Evolutionary conservation across 2,797 vertebrate species (phyloP), one percentile per base, ranked within the genome.

Genomic region (Knipowitschia caucasica): DNA sequence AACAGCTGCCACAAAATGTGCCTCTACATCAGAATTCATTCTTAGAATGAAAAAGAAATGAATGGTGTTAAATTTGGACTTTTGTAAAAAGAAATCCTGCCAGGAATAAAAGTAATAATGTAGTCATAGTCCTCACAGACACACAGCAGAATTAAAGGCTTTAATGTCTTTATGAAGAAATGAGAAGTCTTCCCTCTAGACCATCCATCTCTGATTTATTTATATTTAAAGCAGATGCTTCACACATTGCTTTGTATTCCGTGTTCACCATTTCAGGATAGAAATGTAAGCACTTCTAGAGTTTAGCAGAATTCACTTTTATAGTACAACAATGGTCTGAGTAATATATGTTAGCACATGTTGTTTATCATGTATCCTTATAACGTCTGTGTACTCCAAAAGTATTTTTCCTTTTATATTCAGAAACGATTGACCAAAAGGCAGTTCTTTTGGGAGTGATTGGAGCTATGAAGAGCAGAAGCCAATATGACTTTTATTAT

Each of bases 21-120:
- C 92, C 88, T 93, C 94, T 91, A 91, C 92, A 94, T 91, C 70
- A 69, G 51, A 35, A 69, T 67, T 71, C 74, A 75, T 89, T 31
- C 84, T 88, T 83, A 84, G 77, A 89, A 87, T 89, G 69, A 77
- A 75, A 81, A 66, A 27, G 7, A 75, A 73, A 34, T 36, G 14
- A 83, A 92, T 92, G 92, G 93, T 96, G 95, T 95, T 92, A 95
- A 94, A 91, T 89, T 85, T 78, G 91, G 87, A 91, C 81, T 81
- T 84, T 91, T 78, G 87, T 91, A 85, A 90, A 80, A 62, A 67
- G 64, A 57, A 67, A 70, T 80, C 73, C 71, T 75, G 55, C 71
- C 76, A 70, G 60, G 63, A 69, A 65, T 34, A 59, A 56, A 63
- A 53, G 8, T 0, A 59, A 62, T 59, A 50, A 66, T 76, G 68